Base-by-base conservation (phyloP, 2,113 vertebrate species). In the Brachyhypopomus occidentalis region DNA sequence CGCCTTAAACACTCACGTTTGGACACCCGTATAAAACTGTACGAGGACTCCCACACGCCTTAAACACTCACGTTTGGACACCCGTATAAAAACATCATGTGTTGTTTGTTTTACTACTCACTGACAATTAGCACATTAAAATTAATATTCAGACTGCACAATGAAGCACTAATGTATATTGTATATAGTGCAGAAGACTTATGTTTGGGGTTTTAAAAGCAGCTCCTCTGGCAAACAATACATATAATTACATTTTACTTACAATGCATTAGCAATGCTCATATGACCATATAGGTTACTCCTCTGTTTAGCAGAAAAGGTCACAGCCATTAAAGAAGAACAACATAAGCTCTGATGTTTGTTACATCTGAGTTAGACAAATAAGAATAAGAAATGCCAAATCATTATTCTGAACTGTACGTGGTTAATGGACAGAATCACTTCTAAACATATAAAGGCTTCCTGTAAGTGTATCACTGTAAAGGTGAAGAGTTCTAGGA, bases 1-100 rank as follows among this genome's bases (percentile, higher is more conserved):
- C 41, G 64, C n/a, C 55, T 56, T 71, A 78, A 82, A 63, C 38
- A 82, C 80, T 74, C 48, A 23, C 34, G 22, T 48, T 56, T 59
- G 34, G 59, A 77, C 64, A 41, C 75, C 78, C 69, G 71, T 62
- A 59, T 69, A 71, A 19, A 74, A 89, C 89, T 90, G 87, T 59
- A 19, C 34, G 72, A 77, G 60, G 48, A 69, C 79, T 34, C 55
- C 34, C 52, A 55, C n/a, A 55, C 41, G 64, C n/a, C 55, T 56
- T 71, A 78, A 82, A 63, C 38, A 82, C 80, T 74, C 48, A 23
- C 34, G 22, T 48, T 56, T 59, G 34, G 59, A 77, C 64, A 41
- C 75, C 78, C 69, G 71, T 62, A 59, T 69, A 71, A 19, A 76
- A 75, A 23, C 38, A 27, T 66, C 64, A 76, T 34, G 27, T 78